Conservation (phyloP, 2,113 vertebrate species). For the Entosphenus tridentatus region DNA sequence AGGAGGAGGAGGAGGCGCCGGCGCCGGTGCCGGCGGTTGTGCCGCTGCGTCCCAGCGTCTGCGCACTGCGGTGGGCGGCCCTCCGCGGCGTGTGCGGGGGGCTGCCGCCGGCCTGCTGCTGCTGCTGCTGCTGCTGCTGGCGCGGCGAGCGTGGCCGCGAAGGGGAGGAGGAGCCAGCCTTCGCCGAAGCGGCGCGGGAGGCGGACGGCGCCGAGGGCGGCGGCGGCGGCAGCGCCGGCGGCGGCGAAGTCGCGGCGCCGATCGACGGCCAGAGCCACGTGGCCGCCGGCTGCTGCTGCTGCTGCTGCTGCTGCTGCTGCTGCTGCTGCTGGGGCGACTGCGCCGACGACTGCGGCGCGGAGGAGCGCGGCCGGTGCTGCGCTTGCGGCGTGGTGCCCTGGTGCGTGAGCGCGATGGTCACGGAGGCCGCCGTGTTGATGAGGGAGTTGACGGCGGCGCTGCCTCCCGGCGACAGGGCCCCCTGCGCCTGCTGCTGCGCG, state of each 20-base stretch:
- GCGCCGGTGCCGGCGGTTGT: not conserved
- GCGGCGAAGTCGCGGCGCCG: not conserved
- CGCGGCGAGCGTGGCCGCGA: too few relatives aligned
- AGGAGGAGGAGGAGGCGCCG: not conserved
- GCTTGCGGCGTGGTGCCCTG: not conserved
- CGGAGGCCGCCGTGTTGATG: slow-evolving; percentile 1
- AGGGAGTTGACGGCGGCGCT: slow-evolving; percentile 1
- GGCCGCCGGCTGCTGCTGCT: too few relatives aligned
- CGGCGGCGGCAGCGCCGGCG: not conserved
- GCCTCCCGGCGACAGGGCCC: not conserved
- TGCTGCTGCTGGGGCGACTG: not conserved
- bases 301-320: too few relatives aligned
- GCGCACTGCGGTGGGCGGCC: not conserved
- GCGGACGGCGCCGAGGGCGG: not conserved
- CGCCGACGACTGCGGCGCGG: not conserved
- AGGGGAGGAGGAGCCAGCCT: too few relatives aligned
- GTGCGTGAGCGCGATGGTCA: slow-evolving; percentile 2
- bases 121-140: too few relatives aligned
- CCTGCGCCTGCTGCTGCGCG: not conserved
- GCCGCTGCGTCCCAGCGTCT: not conserved
- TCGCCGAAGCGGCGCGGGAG: not conserved
- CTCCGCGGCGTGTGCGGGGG: not conserved
- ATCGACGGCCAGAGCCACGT: not conserved
- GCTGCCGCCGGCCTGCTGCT: not conserved
- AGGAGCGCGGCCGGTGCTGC: not conserved